These are phyloP conservation scores for Antennarius maculatus DNA, from an alignment of 2,797 vertebrate genomes.

Conservation along the genomic window DNA sequence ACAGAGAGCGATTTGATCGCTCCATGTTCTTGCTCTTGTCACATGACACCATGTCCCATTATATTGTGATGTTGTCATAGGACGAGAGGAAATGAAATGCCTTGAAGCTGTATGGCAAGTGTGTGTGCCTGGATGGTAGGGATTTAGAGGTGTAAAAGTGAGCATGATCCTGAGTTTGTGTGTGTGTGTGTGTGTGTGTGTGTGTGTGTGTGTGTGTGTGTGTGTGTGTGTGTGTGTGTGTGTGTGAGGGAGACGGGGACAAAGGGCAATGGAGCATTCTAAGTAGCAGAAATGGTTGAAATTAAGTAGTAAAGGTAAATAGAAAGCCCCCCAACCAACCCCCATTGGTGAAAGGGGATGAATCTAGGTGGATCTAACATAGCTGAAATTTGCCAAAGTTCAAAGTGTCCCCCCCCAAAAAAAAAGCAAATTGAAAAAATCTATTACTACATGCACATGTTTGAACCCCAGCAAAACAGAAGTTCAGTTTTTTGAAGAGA, in stretches of 20 bases:
- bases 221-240: not conserved
- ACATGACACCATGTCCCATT: slow-evolving; percentile 77
- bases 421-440: too few relatives aligned
- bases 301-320: too few relatives aligned
- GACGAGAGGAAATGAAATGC: slow-evolving; percentile 77
- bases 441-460: too few relatives aligned
- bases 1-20: slow-evolving; percentile 68
- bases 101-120: slow-evolving; percentile 61
- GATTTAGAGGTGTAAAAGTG: slow-evolving; percentile 29
- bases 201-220: slow-evolving; percentile 4
- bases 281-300: not conserved
- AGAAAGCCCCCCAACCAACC: too few relatives aligned
- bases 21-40: slow-evolving; percentile 68
- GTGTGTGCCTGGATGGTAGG: slow-evolving; percentile 6
- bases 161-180: slow-evolving; percentile 14
- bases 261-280: not conserved
- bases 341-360: too few relatives aligned
- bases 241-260: not conserved
- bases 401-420: too few relatives aligned
- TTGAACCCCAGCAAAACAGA: too few relatives aligned
- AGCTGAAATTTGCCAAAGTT: too few relatives aligned
- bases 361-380: too few relatives aligned
- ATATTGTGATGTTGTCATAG: slow-evolving; percentile 79
- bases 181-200: slow-evolving; percentile 12
- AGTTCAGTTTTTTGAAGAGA: too few relatives aligned